Conservation (phyloP, 1,140 invertebrate genomes). For the Temnothorax longispinosus region DNA sequence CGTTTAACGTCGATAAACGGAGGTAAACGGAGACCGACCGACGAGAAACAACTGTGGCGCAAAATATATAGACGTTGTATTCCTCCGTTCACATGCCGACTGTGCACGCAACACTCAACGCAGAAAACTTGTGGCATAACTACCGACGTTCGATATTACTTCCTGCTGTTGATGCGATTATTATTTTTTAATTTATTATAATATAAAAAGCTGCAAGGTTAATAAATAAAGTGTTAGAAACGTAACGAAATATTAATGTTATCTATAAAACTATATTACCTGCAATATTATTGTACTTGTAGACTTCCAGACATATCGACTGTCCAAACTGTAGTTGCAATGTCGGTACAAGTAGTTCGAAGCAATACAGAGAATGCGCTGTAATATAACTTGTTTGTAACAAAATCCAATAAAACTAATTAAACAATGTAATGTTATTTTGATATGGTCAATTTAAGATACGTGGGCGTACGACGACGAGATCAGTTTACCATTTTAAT, state of each 20-base stretch:
- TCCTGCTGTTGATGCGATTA: neutral
- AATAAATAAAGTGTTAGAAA: neutral
- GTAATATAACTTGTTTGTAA: neutral
- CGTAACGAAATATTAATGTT: neutral
- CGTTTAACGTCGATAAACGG: constrained; percentile 62
- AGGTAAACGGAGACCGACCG: constrained; percentile 9
- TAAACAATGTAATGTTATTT: neutral
- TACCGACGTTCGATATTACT: constrained; percentile 19
- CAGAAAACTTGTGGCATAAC: neutral
- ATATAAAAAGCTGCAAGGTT: neutral
- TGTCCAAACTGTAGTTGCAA: neutral
- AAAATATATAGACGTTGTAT: neutral
- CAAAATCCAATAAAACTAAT: neutral
- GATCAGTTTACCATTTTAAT: neutral
- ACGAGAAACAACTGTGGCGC: neutral
- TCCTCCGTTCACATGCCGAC: constrained; percentile 10
- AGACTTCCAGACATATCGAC: neutral
- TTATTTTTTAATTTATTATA: neutral
- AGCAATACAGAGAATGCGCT: constrained; percentile 1
- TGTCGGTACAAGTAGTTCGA: neutral
- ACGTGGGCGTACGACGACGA: neutral
- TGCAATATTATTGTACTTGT: neutral
- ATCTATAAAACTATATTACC: neutral
- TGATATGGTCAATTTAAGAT: constrained; percentile 6
- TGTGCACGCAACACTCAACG: neutral